Base-by-base conservation (phyloP, 2,113 vertebrate species). In the Ceratotherium simum region DNA sequence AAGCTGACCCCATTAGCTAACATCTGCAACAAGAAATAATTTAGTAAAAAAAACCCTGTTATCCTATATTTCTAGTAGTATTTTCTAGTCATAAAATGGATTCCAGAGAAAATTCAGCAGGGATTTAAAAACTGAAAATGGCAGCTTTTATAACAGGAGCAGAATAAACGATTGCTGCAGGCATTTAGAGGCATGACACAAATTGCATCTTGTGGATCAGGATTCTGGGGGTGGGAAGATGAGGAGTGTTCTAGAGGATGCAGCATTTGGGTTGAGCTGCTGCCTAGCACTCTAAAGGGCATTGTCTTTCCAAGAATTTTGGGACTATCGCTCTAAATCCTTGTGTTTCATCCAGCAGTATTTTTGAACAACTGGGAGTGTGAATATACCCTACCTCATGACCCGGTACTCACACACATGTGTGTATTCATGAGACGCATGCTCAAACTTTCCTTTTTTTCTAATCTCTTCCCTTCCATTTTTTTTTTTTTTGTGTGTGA, bases 181-280 rank as follows among this genome's bases (percentile, higher is more conserved):
- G 17, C 0, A 2, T 51, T 72, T 5, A 48, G 8, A 10, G 6
- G 1, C 29, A 23, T 5, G 9, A 33, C 42, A 23, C 8, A 12
- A 51, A 64, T 33, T 58, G 16, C 4, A 12, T 27, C 6, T 75
- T 56, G 33, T 33, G 20, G 6, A 27, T 17, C 39, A 3, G 5
- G 8, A 6, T 95, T 90, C 69, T 17, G 14, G 27, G 27, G 13
- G 27, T 13, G 2, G 8, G n/a, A 67, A 73, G 60, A 54, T 39
- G 39, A 7, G 4, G 46, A 11, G 9, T 23, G 31, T 69, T 46
- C 4, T 29, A 3, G 36, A 65, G 7, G 1, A n/a, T 0, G 0
- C 12, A 4, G 33, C 14, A 16, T 69, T 48, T 31, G 20, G 72
- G 27, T 54, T 18, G 12, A 31, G 8, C 17, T 25, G 7, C 14